Evolutionary conservation across 2,888 invertebrate species (phyloP), one percentile per base, ranked within the genome.

Genomic region (Biston betularia): DNA sequence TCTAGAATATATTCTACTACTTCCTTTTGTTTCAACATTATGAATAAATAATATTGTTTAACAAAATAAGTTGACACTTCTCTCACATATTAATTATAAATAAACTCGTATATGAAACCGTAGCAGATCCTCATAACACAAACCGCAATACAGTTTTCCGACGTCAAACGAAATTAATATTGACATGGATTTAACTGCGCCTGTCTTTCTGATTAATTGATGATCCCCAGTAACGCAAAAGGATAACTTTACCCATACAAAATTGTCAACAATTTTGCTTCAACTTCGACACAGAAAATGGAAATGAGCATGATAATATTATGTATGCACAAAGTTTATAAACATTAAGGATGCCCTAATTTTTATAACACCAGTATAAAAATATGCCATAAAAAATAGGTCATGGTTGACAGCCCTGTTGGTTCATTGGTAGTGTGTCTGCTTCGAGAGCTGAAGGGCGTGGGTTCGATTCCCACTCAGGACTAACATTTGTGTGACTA

Each of bases 171-270:
- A 15, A 50, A 52, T 54, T 33, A 62, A 62, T 48, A 46, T n/a
- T 54, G 53, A 53, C 46, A 35, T 45, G 33, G n/a, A 64, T 70
- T 70, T 66, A 58, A 68, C 65, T 53, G 58, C 45, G 55, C 46
- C 69, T 67, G 63, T 63, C 63, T 33, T 34, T 12, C 34, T 60
- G 68, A 67, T 72, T 70, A 68, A 75, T 75, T 58, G 72, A 67
- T 74, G 55, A 61, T 55, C 44, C 35, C n/a, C 8, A 33, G 35
- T 38, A 40, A 35, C 42, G 15, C 35, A 52, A 34, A 65, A 63
- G 46, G 57, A 60, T 63, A 72, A 71, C 70, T 76, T 74, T 71
- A 42, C 61, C 40, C 57, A 61, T 58, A 64, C 59, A 52, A 67
- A 44, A 56, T 50, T 57, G 57, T 70, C 71, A 71, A 74, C 68